Conservation (phyloP, 2,113 vertebrate species). For the Petrocephalus microphthalmus region DNA sequence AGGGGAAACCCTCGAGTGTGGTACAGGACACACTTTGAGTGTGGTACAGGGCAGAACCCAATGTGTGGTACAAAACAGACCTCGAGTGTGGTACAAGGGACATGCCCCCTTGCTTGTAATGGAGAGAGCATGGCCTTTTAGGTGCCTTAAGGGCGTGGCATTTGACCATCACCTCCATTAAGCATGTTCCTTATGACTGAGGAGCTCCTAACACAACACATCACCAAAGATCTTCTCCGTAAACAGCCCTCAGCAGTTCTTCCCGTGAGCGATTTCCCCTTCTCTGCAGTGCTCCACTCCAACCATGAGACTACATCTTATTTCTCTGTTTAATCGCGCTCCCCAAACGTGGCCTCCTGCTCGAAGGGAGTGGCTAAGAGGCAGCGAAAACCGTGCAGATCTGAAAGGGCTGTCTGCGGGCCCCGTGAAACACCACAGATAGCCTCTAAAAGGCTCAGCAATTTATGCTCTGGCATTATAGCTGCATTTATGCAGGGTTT, state of each 20-base stretch:
- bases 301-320: neutral
- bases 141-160: neutral
- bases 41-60: neutral
- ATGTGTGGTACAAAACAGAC: too few relatives aligned
- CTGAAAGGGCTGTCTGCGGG: neutral
- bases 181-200: neutral
- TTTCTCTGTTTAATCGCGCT: neutral
- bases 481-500: neutral
- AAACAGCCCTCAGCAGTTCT: neutral
- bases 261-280: neutral
- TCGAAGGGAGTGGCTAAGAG: neutral
- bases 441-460: slow-evolving; percentile 12
- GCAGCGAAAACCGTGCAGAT: neutral
- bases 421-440: neutral
- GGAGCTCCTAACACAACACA: neutral
- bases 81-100: neutral
- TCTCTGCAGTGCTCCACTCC: neutral
- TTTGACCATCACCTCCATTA: neutral
- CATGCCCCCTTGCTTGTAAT: neutral
- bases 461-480: slow-evolving; percentile 7
- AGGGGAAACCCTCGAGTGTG: neutral
- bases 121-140: neutral
- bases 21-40: neutral
- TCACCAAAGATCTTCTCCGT: neutral
- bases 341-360: neutral